Evolutionary conservation across 2,888 invertebrate genomes (phyloP).

Genomic region (Noctua fimbriata): DNA sequence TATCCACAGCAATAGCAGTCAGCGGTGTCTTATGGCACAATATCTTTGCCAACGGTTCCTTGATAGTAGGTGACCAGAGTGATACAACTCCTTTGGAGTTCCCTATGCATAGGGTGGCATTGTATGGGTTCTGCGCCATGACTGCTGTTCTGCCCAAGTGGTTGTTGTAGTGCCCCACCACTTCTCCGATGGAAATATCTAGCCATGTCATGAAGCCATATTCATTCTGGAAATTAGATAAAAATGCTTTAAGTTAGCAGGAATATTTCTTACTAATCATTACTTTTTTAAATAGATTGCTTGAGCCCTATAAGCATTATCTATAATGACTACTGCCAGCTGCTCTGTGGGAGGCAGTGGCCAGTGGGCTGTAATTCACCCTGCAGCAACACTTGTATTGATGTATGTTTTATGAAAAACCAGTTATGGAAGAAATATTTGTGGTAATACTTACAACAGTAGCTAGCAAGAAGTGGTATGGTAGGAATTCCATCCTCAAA

Average conservation of each 20-base stretch:
- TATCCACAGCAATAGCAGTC: conserved; percentile 95
- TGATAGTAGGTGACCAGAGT: conserved; percentile 98
- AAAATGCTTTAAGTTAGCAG: not conserved
- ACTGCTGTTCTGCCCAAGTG: conserved; percentile 94
- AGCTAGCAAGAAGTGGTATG: too few relatives aligned
- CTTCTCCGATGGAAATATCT: conserved; percentile 98
- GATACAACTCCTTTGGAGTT: conserved; percentile 97
- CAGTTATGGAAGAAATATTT: too few relatives aligned
- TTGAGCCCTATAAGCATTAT: too few relatives aligned
- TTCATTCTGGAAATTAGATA: conserved; percentile 88
- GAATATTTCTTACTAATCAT: not conserved
- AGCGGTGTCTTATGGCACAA: conserved; percentile 96
- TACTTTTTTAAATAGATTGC: not conserved
- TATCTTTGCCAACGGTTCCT: conserved; percentile 97
- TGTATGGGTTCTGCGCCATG: conserved; percentile 98
- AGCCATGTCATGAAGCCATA: conserved; percentile 97
- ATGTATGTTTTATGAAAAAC: too few relatives aligned
- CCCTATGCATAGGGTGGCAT: conserved; percentile 97
- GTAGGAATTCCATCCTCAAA: too few relatives aligned
- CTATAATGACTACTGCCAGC: too few relatives aligned
- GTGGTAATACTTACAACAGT: too few relatives aligned
- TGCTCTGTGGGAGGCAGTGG: too few relatives aligned
- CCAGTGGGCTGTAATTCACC: too few relatives aligned
- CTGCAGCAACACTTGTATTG: too few relatives aligned
- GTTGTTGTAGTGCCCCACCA: conserved; percentile 94